Conservation (phyloP, 2,797 vertebrate species). For the Morus bassanus region DNA sequence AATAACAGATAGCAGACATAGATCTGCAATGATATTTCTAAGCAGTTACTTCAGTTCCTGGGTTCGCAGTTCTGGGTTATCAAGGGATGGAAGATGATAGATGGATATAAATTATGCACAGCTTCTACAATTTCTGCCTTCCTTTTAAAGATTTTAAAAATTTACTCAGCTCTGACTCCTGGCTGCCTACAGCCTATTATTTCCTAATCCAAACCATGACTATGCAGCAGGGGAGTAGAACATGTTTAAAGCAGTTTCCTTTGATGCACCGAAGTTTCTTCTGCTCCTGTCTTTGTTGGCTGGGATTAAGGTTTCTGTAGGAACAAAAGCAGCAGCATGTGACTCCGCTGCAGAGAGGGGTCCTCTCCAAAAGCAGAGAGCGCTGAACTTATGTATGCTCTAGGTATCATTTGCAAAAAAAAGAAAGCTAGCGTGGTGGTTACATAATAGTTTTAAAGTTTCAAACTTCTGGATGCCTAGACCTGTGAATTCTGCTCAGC, state of each 20-base stretch:
- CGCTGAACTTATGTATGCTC: not conserved
- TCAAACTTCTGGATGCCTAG: not conserved
- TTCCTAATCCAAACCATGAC: conserved; percentile 41
- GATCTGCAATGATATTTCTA: not conserved
- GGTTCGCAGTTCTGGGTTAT: conserved; percentile 5
- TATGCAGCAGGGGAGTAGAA: not conserved
- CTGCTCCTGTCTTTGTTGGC: not conserved
- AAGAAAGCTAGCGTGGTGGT: not conserved
- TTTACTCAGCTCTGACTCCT: conserved; percentile 36
- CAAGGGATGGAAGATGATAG: conserved; percentile 22
- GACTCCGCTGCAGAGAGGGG: not conserved
- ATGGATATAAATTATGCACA: conserved; percentile 48
- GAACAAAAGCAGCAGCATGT: not conserved
- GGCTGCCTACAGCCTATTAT: conserved; percentile 38
- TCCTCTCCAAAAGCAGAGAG: not conserved
- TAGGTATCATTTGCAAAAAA: not conserved
- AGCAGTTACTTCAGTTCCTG: not conserved
- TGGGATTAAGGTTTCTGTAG: not conserved
- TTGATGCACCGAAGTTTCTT: not conserved
- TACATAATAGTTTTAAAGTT: not conserved
- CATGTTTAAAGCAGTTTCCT: conserved; percentile 14
- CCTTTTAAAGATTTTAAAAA: conserved; percentile 37
- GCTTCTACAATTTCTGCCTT: conserved; percentile 36
- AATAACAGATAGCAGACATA: not conserved
- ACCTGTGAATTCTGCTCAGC: not conserved